A percentile compares a stretch with the other conserved stretches of the same genome.
Conservation (phyloP, 2,888 invertebrate genomes). For the Loripinus fragilis region DNA sequence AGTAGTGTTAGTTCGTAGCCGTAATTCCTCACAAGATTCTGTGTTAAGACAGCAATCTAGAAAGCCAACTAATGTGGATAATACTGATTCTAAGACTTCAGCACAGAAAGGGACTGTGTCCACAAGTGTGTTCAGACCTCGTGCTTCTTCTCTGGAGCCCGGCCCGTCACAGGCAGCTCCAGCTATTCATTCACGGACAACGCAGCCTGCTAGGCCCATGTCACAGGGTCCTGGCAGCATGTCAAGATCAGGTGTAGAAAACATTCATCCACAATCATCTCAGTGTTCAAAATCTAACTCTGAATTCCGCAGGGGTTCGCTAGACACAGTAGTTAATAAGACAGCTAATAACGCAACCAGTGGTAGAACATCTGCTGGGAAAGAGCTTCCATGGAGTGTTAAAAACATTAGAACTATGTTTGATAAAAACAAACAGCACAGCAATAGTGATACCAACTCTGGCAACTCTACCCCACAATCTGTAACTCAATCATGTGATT, state of each 20-base stretch:
- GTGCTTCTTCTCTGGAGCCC: conserved; percentile 53
- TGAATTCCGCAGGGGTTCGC: conserved; percentile 18
- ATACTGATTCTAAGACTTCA: background rate
- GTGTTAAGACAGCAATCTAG: background rate
- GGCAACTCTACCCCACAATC: conserved; percentile 21
- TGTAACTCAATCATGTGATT: conserved; percentile 20
- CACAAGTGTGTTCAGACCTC: conserved; percentile 47
- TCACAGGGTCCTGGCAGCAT: conserved; percentile 47
- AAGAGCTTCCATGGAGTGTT: conserved; percentile 77
- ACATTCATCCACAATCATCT: conserved; percentile 23
- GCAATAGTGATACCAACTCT: background rate
- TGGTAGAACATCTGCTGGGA: conserved; percentile 8
- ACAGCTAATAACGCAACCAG: background rate
- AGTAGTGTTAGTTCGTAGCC: conserved; percentile 14
- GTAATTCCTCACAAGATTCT: conserved; percentile 31
- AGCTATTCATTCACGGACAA: conserved; percentile 25
- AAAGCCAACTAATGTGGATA: background rate
- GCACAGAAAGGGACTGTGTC: background rate
- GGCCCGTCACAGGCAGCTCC: conserved; percentile 20
- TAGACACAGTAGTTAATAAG: conserved; percentile 35
- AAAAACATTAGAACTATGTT: conserved; percentile 69
- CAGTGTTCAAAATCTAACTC: conserved; percentile 5
- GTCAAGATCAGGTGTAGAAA: conserved; percentile 3
- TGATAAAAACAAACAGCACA: conserved; percentile 49
- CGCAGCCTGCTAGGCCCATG: conserved; percentile 25